These are phyloP conservation scores for Eunapius fragilis DNA, from an alignment of 37 sponge, comb jelly and placozoan species.

Conservation along the genomic window DNA sequence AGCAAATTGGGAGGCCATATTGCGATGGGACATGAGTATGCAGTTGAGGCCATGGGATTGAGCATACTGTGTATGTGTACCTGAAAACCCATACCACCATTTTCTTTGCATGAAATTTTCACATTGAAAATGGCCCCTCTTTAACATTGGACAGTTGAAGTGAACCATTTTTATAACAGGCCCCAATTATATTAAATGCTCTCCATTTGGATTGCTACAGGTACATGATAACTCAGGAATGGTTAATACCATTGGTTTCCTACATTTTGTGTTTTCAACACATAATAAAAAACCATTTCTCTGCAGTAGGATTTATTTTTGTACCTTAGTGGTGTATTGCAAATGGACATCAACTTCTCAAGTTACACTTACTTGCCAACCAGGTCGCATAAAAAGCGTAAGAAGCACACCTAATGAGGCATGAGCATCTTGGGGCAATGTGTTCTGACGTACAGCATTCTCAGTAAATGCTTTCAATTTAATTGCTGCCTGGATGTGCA, in stretches of 20 bases:
- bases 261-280: conserved; percentile 9
- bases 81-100: too few species aligned
- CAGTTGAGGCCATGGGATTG: too few species aligned
- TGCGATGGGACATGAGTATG: too few species aligned
- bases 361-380: conserved; percentile 54
- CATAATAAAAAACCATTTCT: not conserved
- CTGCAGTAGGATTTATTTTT: not conserved
- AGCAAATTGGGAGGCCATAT: too few species aligned
- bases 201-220: not conserved
- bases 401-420: conserved; percentile 21
- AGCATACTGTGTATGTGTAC: not conserved
- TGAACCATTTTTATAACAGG: too few species aligned
- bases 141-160: not conserved
- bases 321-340: not conserved
- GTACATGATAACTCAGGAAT: not conserved
- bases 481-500: not conserved
- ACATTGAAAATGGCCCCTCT: not conserved
- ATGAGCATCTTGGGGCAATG: conserved; percentile 57
- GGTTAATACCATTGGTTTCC: not conserved
- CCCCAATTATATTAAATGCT: not conserved
- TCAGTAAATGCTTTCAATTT: not conserved
- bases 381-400: conserved; percentile 56
- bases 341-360: not conserved
- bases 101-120: not conserved
- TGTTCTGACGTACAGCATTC: conserved; percentile 11